Evolutionary conservation across 2,113 vertebrate genomes (phyloP).

Genomic region (Clarias gariepinus): DNA sequence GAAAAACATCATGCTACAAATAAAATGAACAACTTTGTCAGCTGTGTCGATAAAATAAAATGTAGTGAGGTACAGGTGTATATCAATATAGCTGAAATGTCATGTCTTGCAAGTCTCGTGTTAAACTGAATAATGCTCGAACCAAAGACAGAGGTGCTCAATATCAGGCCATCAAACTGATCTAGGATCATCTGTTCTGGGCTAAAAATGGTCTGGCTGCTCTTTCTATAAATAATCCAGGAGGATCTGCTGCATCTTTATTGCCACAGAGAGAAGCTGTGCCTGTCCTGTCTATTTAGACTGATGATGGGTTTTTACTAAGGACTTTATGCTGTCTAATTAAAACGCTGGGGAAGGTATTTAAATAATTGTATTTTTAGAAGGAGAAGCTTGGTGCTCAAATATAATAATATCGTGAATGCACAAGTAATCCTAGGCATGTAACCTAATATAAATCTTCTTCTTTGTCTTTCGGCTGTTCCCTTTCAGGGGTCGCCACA

Average conservation of each 20-base stretch:
- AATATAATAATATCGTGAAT: neutral
- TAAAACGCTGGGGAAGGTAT: constrained; percentile 25
- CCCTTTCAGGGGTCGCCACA: no score
- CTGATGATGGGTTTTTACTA: constrained; percentile 28
- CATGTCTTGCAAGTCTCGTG: neutral
- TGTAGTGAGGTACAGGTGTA: neutral
- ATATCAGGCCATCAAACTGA: constrained; percentile 15
- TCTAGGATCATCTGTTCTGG: constrained; percentile 36
- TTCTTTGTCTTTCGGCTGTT: no score
- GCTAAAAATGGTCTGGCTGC: constrained; percentile 30
- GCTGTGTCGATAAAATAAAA: neutral
- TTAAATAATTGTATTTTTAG: neutral
- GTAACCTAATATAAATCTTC: neutral
- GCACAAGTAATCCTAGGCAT: neutral
- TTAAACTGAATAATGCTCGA: neutral
- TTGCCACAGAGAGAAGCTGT: constrained; percentile 40
- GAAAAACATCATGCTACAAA: neutral
- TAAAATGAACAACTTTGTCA: neutral
- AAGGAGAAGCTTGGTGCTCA: neutral
- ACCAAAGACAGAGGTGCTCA: neutral
- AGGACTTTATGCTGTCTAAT: constrained; percentile 35
- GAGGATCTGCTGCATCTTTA: constrained; percentile 36
- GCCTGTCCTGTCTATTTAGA: constrained; percentile 36
- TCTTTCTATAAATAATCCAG: constrained; percentile 52
- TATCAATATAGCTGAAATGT: neutral